Conservation (phyloP, 2,888 invertebrate species). For the Steinernema hermaphroditum region DNA sequence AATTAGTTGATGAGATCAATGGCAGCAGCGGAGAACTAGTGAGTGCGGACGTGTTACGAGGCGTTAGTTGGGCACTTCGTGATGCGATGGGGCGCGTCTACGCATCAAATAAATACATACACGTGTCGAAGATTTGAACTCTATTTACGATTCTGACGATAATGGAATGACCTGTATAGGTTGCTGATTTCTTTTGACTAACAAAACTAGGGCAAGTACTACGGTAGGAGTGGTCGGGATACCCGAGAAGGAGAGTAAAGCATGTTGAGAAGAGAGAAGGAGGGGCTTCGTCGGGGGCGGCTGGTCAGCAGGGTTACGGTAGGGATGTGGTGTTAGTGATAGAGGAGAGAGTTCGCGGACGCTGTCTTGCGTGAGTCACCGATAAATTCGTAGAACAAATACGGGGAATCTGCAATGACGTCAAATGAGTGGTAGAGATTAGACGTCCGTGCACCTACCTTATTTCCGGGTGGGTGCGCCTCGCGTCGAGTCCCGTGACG, state of each 20-base stretch:
- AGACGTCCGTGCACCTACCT: not conserved
- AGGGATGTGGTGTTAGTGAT: not conserved
- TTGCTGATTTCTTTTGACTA: not conserved
- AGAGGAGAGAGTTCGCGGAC: conserved; percentile 18
- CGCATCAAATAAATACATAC: conserved; percentile 29
- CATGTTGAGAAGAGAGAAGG: conserved; percentile 3
- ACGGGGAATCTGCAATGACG: conserved; percentile 1
- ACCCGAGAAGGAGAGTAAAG: conserved; percentile 23
- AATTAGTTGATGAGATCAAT: conserved; percentile 7
- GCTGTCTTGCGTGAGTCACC: conserved; percentile 27
- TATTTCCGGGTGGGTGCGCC: not conserved
- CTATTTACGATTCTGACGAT: not conserved
- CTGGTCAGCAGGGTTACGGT: conserved; percentile 1
- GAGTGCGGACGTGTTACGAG: conserved; percentile 1
- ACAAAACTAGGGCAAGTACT: conserved; percentile 18
- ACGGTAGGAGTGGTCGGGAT: conserved; percentile 21
- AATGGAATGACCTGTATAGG: conserved; percentile 26
- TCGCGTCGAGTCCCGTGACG: conserved; percentile 27
- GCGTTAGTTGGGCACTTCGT: conserved; percentile 1
- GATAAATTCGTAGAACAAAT: conserved; percentile 22
- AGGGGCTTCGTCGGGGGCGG: no score
- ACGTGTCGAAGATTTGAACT: conserved; percentile 5
- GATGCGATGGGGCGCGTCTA: not conserved
- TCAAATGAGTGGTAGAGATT: not conserved
- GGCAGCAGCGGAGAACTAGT: not conserved